These are phyloP conservation scores for Ascaphus truei DNA, from an alignment of 2,113 vertebrate species.

Conservation along the genomic window DNA sequence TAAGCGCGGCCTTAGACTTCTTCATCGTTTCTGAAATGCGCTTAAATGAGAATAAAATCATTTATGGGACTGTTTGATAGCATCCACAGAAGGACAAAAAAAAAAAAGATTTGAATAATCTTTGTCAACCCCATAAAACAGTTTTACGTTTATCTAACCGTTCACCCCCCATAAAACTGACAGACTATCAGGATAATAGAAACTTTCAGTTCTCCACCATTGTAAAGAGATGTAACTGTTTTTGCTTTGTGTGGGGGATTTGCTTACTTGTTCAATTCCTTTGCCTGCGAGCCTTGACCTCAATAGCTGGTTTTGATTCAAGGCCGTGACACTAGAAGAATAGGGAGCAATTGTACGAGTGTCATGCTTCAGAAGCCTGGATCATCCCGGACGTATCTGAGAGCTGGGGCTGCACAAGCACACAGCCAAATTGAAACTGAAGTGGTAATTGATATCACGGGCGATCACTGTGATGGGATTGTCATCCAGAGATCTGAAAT, in stretches of 20 bases:
- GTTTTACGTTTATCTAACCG: constrained; percentile 47
- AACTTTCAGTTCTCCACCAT: constrained; percentile 48
- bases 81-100: too few relatives aligned
- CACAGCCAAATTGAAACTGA: constrained; percentile 69
- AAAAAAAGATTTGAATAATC: constrained; percentile 20
- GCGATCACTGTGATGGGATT: constrained; percentile 67
- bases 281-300: constrained; percentile 50
- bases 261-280: constrained; percentile 49
- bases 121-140: constrained; percentile 43
- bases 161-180: constrained; percentile 44
- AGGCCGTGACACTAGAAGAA: constrained; percentile 75
- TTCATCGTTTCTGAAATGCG: too few relatives aligned
- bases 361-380: constrained; percentile 65
- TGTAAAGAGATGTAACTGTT: constrained; percentile 47
- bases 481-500: constrained; percentile 68
- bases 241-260: constrained; percentile 47
- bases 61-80: too few relatives aligned
- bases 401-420: constrained; percentile 57
- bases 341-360: constrained; percentile 71
- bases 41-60: too few relatives aligned
- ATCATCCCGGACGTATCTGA: constrained; percentile 49
- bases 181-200: constrained; percentile 43
- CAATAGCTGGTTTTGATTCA: constrained; percentile 56
- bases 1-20: too few relatives aligned
- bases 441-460: constrained; percentile 71